Evolutionary conservation across 2,113 vertebrate species (phyloP).

Genomic region (Diadophis punctatus): DNA sequence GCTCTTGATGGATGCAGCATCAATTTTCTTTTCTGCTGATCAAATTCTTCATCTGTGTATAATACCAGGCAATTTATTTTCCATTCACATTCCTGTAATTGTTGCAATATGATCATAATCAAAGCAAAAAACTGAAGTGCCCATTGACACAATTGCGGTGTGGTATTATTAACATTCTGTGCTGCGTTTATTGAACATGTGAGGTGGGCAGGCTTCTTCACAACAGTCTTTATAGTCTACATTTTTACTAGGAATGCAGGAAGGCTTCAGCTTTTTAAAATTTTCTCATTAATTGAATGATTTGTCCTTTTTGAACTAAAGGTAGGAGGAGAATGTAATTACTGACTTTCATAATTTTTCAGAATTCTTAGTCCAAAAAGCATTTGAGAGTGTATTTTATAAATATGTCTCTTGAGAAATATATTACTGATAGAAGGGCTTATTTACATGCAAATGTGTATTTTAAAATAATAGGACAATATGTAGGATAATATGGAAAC

Average conservation of each 20-base stretch:
- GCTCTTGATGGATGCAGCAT: neutral
- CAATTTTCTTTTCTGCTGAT: neutral
- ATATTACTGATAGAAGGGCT: neutral
- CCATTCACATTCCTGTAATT: neutral
- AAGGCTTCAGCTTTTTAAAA: neutral
- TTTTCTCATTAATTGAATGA: neutral
- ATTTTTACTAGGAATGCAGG: neutral
- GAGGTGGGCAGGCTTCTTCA: neutral
- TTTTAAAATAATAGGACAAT: neutral
- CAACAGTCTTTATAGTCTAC: neutral
- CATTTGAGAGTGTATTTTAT: neutral
- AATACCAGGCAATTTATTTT: neutral
- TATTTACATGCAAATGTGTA: neutral
- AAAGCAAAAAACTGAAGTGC: neutral
- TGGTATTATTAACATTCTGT: neutral
- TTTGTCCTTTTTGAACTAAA: neutral
- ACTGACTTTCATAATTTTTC: neutral
- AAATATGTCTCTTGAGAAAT: neutral
- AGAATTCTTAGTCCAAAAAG: neutral
- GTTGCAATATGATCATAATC: neutral
- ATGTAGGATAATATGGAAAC: neutral
- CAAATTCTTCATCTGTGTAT: neutral
- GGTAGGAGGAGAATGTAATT: neutral
- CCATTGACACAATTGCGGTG: neutral
- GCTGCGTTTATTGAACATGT: neutral